Conservation (phyloP, 2,113 vertebrate species). For the Arizona elegans region DNA sequence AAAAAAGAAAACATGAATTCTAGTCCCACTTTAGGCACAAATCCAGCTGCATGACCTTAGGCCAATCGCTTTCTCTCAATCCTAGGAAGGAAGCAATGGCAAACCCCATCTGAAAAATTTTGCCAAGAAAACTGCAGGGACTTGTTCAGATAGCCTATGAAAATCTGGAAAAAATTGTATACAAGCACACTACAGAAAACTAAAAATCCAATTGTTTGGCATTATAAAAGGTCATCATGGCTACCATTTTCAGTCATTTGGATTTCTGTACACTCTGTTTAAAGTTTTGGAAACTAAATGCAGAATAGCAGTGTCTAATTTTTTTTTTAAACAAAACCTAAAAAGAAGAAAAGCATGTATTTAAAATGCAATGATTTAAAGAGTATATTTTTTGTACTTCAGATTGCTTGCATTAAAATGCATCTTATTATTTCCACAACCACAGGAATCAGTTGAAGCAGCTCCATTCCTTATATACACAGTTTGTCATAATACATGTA, state of each 20-base stretch:
- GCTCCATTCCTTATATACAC: background rate
- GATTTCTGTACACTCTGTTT: background rate
- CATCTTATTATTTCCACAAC: background rate
- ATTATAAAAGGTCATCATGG: conserved; percentile 19
- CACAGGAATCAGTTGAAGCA: background rate
- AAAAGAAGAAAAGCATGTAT: conserved; percentile 51
- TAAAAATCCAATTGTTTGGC: conserved; percentile 38
- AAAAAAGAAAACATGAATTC: background rate
- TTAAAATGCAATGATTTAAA: conserved; percentile 55
- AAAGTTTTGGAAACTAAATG: background rate
- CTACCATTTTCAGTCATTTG: conserved; percentile 23
- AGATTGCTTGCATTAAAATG: background rate
- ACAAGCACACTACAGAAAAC: background rate
- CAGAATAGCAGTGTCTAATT: background rate
- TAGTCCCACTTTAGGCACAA: background rate
- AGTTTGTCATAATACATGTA: background rate
- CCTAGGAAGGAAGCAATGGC: background rate
- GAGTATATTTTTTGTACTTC: conserved; percentile 44
- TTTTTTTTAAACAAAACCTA: background rate
- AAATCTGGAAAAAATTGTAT: background rate
- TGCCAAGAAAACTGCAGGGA: background rate
- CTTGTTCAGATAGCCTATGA: background rate
- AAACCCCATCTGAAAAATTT: background rate
- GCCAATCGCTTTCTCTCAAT: background rate
- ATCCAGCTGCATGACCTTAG: background rate